A percentile compares a stretch with the other conserved stretches of the same genome.
Conservation (phyloP, 1,140 invertebrate genomes). For the Papilio aristodemus region DNA sequence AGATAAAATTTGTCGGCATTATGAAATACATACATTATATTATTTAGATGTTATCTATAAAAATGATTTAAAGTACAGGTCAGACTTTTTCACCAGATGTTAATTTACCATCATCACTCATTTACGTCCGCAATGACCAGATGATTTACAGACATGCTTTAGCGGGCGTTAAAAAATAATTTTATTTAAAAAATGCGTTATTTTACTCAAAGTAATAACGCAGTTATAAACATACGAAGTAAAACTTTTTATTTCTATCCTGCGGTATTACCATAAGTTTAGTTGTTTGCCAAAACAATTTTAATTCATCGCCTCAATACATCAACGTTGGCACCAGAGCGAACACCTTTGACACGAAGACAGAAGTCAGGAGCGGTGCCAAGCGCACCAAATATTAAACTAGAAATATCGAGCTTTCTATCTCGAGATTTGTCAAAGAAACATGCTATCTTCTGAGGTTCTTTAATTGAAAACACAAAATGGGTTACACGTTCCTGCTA, state of each 20-base stretch:
- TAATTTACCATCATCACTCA: too few species aligned
- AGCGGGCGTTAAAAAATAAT: too few species aligned
- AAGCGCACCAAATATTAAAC: constrained; percentile 1
- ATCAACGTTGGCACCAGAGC: constrained; percentile 1
- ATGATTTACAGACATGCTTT: too few species aligned
- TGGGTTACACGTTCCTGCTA: too few species aligned
- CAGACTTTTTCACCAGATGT: too few species aligned
- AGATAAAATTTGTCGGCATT: neutral
- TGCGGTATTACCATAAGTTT: neutral
- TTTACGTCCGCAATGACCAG: too few species aligned
- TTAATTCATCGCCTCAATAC: constrained; percentile 16
- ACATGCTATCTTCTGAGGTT: neutral
- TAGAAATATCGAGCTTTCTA: neutral
- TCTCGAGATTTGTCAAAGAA: neutral
- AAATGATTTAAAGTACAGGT: too few species aligned
- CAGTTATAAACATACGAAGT: too few species aligned
- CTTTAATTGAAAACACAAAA: neutral
- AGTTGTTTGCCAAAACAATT: constrained; percentile 18
- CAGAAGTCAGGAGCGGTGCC: neutral
- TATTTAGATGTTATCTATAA: too few species aligned
- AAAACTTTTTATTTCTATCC: neutral
- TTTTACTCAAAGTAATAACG: too few species aligned
- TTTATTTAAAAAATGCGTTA: too few species aligned
- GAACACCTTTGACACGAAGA: neutral
- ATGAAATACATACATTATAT: too few species aligned